These are phyloP conservation scores for Drosophila acutilabella DNA, from an alignment of 2,888 invertebrate genomes.

Conservation along the genomic window DNA sequence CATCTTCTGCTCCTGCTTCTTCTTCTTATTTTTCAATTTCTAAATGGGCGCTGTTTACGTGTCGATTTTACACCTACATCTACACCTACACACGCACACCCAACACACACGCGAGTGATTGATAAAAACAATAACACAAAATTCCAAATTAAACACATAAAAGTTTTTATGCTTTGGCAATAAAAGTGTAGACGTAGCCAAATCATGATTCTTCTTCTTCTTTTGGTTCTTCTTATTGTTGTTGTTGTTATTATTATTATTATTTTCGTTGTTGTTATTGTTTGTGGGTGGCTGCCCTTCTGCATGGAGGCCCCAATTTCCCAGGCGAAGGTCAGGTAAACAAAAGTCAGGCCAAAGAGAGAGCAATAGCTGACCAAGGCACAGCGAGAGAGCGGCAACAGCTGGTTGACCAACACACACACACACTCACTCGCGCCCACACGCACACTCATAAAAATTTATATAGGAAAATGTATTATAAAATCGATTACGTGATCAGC, in stretches of 20 bases:
- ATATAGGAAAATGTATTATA: conserved; percentile 50
- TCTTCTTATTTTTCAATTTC: conserved; percentile 38
- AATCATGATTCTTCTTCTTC: conserved; percentile 15
- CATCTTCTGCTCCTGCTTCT: conserved; percentile 13
- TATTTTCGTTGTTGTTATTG: conserved; percentile 24
- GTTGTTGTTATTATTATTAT: conserved; percentile 16
- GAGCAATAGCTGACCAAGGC: conserved; percentile 9
- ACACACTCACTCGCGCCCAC: conserved; percentile 13
- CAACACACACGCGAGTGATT: conserved; percentile 45
- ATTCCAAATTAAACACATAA: conserved; percentile 82
- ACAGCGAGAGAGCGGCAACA: conserved; percentile 47
- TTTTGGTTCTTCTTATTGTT: conserved; percentile 3
- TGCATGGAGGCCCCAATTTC: conserved; percentile 49
- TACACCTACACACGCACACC: conserved; percentile 26
- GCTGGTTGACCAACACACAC: conserved; percentile 56
- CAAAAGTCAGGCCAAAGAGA: conserved; percentile 42
- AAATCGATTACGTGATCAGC: conserved; percentile 79
- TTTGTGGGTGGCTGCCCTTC: conserved; percentile 56
- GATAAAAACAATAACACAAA: conserved; percentile 82
- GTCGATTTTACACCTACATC: conserved; percentile 68
- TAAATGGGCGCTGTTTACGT: conserved; percentile 64
- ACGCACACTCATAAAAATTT: conserved; percentile 19
- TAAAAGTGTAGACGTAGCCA: conserved; percentile 75
- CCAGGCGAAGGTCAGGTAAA: conserved; percentile 77
- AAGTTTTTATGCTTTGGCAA: conserved; percentile 77